Conservation (phyloP, 2,797 vertebrate species). For the Diplodus sargus region DNA sequence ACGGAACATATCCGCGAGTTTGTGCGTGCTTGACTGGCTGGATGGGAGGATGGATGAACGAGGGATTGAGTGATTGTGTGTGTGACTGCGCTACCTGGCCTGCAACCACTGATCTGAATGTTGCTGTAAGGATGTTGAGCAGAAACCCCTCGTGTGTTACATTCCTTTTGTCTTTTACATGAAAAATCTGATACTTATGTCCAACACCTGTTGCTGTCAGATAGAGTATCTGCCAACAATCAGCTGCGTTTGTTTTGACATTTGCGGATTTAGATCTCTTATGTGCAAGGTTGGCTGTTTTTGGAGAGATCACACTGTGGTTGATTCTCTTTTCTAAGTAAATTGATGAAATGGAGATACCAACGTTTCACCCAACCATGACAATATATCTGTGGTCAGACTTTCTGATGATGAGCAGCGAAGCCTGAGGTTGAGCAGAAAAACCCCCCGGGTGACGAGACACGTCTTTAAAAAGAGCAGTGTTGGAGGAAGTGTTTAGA, state of each 20-base stretch:
- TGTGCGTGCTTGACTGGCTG: conserved; percentile 33
- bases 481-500: background rate
- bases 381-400: conserved; percentile 35
- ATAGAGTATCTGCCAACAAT: conserved; percentile 3
- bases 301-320: background rate
- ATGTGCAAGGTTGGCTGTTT: background rate
- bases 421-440: background rate
- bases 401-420: conserved; percentile 76
- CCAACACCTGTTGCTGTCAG: conserved; percentile 16
- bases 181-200: conserved; percentile 3
- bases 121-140: background rate
- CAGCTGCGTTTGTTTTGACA: conserved; percentile 8
- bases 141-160: background rate
- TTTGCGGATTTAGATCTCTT: background rate
- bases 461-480: background rate
- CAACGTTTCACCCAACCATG: background rate
- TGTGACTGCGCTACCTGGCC: background rate
- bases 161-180: background rate
- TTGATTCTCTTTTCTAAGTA: background rate
- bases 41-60: conserved; percentile 20
- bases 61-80: background rate
- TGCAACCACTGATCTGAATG: background rate
- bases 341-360: background rate
- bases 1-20: conserved; percentile 21
- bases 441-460: background rate